These are phyloP conservation scores for Pantelozetes paolii DNA, from an alignment of 2,888 invertebrate genomes.

Conservation along the genomic window DNA sequence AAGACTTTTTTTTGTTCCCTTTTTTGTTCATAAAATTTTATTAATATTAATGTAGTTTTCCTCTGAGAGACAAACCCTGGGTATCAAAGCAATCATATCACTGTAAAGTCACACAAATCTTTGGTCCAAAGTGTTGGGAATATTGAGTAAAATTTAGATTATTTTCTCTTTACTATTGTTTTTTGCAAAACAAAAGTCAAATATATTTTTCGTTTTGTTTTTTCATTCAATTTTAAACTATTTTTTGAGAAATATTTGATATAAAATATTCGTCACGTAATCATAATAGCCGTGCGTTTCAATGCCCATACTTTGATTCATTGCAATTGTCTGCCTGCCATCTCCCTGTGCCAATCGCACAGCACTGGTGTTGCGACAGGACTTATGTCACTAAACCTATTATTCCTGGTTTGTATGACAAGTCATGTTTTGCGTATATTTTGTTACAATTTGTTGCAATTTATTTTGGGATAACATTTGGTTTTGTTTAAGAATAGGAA, in stretches of 20 bases:
- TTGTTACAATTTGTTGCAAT: constrained; percentile 9
- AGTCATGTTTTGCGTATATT: constrained; percentile 14
- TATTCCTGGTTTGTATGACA: constrained; percentile 29
- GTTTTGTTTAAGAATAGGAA: not conserved
- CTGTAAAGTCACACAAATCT: not conserved
- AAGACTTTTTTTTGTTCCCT: not conserved
- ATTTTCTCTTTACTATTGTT: no score
- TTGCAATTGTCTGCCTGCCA: not conserved
- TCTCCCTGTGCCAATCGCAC: not conserved
- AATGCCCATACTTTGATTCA: not conserved
- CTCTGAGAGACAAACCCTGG: not conserved
- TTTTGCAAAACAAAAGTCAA: no score
- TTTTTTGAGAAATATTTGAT: no score
- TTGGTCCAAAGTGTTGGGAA: no score
- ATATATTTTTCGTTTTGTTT: no score
- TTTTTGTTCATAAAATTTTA: not conserved
- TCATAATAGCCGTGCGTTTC: not conserved
- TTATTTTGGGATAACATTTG: constrained; percentile 10
- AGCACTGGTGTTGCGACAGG: not conserved
- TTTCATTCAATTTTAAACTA: no score
- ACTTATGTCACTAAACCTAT: not conserved
- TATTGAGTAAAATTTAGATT: no score
- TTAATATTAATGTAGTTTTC: not conserved
- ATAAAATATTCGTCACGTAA: not conserved
- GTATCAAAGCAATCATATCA: not conserved